Conservation (phyloP, 2,113 vertebrate species). For the Callocephalon fimbriatum region DNA sequence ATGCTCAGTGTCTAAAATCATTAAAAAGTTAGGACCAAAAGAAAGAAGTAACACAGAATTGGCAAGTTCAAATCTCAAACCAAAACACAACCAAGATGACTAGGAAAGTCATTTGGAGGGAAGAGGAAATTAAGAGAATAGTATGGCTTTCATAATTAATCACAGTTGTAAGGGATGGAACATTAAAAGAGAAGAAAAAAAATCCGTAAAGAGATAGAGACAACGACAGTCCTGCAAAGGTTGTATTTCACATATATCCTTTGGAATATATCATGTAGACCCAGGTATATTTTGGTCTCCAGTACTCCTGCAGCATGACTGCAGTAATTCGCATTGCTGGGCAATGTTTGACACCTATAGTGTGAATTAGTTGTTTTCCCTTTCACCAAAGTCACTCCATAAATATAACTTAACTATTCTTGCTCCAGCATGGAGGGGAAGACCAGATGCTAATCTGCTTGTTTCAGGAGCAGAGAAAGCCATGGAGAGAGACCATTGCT, state of each 20-base stretch:
- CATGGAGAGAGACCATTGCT: fast-evolving
- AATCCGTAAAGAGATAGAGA: neutral
- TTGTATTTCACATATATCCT: neutral
- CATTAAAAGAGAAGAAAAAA: neutral
- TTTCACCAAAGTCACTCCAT: neutral
- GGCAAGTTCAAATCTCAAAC: neutral
- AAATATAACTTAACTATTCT: neutral
- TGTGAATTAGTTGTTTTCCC: neutral
- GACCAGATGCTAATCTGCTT: neutral
- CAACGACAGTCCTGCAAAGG: neutral
- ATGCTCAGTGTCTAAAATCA: neutral
- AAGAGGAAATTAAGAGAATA: neutral
- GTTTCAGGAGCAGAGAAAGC: neutral
- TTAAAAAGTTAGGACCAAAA: neutral
- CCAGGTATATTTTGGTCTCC: neutral
- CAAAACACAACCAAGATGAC: neutral
- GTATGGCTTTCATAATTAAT: neutral
- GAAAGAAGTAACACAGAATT: neutral
- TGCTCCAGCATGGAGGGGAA: neutral
- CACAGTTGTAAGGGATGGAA: neutral
- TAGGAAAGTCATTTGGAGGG: neutral
- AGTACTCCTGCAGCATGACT: neutral
- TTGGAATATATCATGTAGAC: neutral
- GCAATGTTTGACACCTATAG: neutral
- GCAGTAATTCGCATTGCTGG: neutral